Base-by-base conservation (phyloP, 2,888 invertebrate species). In the Rugalucina vietnamica region DNA sequence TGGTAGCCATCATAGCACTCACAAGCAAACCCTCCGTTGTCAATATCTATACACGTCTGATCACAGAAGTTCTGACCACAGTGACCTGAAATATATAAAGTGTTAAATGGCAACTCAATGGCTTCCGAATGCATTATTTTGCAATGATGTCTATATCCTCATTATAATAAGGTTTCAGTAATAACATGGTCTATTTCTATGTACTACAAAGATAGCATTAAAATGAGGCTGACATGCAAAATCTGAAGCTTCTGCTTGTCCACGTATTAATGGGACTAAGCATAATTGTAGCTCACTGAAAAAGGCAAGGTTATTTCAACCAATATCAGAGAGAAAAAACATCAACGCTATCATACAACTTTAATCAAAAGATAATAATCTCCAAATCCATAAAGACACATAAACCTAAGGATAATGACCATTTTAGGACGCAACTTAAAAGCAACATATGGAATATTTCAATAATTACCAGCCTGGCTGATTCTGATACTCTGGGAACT, bases 21-120 rank as follows among this genome's bases (percentile, higher is more conserved):
- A 79, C 93, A 93, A 34, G 89, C 86, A 79, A 89, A 91, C n/a
- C 92, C 92, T 4, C 90, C 91, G 76, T 90, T 88, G 71, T 90
- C 86, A 49, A 93, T 91, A 75, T 91, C 86, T n/a, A 86, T 70
- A 84, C 93, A 92, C 43, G 79, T 39, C 74, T 92, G 91, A 49
- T 90, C 85, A 87, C 92, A 93, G 32, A 89, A 88, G 57, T 90
- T 89, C 32, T 87, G 78, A 4, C 50, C 69, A 36, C 84, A 87
- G 27, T 82, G 79, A 57, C 89, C 90, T 90, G 78, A 60, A 84
- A 85, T 71, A 71, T 71, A 32, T 14, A 71, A n/a, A n/a, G n/a
- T n/a, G n/a, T n/a, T n/a, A n/a, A n/a, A n/a, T n/a, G n/a, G n/a
- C n/a, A n/a, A 65, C 12, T 21, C 24, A 12, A 18, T 24, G 12